phyloP scores from a whole-genome alignment of 1,140 invertebrate genomes.

The Coelopa frigida region DNA sequence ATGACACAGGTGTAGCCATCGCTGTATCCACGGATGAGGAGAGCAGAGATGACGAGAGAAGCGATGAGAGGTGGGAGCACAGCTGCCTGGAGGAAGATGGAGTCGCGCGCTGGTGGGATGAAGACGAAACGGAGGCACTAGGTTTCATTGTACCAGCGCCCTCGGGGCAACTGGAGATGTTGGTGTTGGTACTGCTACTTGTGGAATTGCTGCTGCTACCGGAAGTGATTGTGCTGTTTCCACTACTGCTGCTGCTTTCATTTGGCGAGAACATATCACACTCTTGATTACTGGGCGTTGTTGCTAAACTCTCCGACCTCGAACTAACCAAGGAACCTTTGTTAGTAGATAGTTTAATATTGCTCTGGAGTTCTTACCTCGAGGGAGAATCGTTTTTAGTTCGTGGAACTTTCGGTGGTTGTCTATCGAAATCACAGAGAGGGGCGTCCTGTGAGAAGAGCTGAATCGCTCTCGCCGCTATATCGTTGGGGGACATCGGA shows the following conservation, averaged over 20 bases:
- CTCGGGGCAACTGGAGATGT: constrained; percentile 8
- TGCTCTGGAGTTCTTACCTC: constrained; percentile 13
- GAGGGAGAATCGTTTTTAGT: constrained; percentile 14
- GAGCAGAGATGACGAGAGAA: too few relatives aligned
- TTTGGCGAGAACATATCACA: constrained; percentile 34
- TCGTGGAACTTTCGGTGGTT: constrained; percentile 59
- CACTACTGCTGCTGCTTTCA: constrained; percentile 15
- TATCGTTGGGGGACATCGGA: constrained; percentile 76
- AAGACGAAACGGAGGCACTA: too few relatives aligned
- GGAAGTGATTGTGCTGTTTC: constrained; percentile 26
- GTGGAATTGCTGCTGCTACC: constrained; percentile 7
- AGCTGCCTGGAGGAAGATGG: too few relatives aligned
- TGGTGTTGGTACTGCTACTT: constrained; percentile 6
- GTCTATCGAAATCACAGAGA: constrained; percentile 60
- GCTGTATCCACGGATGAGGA: too few relatives aligned
- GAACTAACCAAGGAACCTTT: constrained; percentile 3
- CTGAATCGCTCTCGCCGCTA: constrained; percentile 78
- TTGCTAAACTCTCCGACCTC: constrained; percentile 1
- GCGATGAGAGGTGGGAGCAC: too few relatives aligned
- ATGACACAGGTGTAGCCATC: constrained; percentile 45
- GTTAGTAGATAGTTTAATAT: neutral
- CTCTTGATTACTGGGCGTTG: constrained; percentile 18
- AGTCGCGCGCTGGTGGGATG: too few relatives aligned
- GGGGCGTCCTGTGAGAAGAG: constrained; percentile 76
- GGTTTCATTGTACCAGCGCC: too few relatives aligned